Evolutionary conservation across 2,888 invertebrate genomes (phyloP), one percentile per base, ranked within the genome.

Genomic region (Yponomeuta sedellus): DNA sequence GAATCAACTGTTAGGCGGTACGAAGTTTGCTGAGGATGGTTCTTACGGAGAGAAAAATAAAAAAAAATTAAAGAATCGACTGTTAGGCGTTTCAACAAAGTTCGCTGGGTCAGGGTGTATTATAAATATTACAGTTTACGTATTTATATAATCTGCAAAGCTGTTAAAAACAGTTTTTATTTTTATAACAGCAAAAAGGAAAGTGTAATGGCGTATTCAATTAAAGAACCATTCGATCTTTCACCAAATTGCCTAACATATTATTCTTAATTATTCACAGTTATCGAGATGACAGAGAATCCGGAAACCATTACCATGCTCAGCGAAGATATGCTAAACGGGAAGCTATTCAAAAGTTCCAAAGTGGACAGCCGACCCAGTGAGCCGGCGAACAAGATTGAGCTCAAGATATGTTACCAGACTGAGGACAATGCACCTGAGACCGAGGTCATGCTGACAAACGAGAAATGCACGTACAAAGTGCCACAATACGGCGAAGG

Each of bases 231-330:
- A 34, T 34, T 34, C 8, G 8, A 34, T 8, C 34, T 34, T 8
- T 6, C 34, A 5, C 6, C 3, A 34, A 34, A 34, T 34, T 34
- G 34, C 34, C 34, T 34, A 8, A 34, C 2, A 58, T 58, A 20
- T 59, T 61, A 34, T 28, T 16, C 22, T 28, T 8, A 34, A 20
- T 59, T 22, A 8, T 61, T n/a, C n/a, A 52, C 83, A 94, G 94
- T 94, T 59, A 94, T 94, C 68, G 94, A 94, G 78, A 71, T 93
- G 63, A 92, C 93, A 2, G 94, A 94, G 75, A 90, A 91, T 44
- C 86, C 85, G 0, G 82, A 88, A 20, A 81, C 90, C 71, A 91
- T 94, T 64, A 80, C 82, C 4, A 69, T 83, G 44, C 78, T 94
- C 56, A 86, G 92, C 61, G 84, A 92, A 71, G 86, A 92, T 63